Conservation (phyloP, 2,113 vertebrate species). For the Anguilla japonica region DNA sequence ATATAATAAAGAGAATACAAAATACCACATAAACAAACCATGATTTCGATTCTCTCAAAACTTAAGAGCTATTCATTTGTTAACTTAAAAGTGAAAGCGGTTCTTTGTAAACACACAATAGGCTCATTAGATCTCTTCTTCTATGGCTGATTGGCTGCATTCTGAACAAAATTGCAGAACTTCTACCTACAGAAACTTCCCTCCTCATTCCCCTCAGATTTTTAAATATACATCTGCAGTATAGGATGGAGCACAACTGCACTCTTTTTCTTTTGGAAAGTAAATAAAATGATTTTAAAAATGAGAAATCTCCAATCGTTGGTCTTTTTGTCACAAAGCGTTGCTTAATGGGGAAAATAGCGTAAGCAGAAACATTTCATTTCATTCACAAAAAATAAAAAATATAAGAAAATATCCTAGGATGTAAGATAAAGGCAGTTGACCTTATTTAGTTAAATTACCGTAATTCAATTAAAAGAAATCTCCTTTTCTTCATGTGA, state of each 20-base stretch:
- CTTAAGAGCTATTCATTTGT: constrained; percentile 20
- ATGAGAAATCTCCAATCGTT: no score
- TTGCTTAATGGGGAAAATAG: no score
- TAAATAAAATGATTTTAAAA: no score
- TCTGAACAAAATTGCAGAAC: not conserved
- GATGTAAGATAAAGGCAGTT: not conserved
- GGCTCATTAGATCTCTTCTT: not conserved
- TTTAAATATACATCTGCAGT: not conserved
- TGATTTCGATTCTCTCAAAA: not conserved
- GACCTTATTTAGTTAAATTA: not conserved
- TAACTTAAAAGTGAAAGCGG: not conserved
- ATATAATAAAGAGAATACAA: not conserved
- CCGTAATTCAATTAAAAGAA: not conserved
- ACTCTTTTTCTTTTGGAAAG: no score
- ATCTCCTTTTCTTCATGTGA: not conserved
- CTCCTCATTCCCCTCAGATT: not conserved
- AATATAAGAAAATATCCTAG: not conserved
- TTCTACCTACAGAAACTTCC: not conserved
- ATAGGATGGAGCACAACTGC: not conserved
- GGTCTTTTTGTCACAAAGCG: no score
- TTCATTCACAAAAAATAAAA: not conserved
- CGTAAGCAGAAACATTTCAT: no score
- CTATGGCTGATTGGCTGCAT: not conserved
- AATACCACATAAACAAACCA: constrained; percentile 9
- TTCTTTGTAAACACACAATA: constrained; percentile 5